Evolutionary conservation across 64 coral and sea anemone species (phyloP).

Genomic region (Stichodactyla mertensii): DNA sequence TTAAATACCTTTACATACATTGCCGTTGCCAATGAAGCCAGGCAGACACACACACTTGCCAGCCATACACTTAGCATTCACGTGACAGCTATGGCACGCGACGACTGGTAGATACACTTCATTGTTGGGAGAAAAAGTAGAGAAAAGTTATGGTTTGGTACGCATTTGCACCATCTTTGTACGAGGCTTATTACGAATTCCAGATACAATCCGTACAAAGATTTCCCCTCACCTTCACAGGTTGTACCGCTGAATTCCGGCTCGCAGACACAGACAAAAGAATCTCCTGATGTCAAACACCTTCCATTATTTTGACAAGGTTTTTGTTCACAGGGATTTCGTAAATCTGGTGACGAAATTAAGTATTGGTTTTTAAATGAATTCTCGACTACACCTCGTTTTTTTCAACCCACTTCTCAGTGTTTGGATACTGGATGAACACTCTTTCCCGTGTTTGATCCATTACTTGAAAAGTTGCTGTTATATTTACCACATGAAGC

Average conservation of each 20-base stretch:
- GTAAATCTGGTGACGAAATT: slow-evolving; percentile 15
- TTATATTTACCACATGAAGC: no score
- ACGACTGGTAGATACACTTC: slow-evolving; percentile 19
- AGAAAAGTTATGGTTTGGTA: no score
- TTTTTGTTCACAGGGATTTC: slow-evolving; percentile 47
- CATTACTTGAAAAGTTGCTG: no score
- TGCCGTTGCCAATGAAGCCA: slow-evolving; percentile 77
- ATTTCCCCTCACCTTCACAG: slow-evolving; percentile 72
- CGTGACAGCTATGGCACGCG: slow-evolving; percentile 43
- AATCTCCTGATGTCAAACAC: slow-evolving; percentile 44
- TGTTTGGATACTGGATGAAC: no score
- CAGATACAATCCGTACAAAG: background rate
- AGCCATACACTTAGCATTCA: slow-evolving; percentile 43
- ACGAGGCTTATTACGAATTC: no score
- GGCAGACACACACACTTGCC: slow-evolving; percentile 55
- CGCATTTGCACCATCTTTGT: no score
- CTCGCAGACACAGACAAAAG: slow-evolving; percentile 70
- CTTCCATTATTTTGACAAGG: slow-evolving; percentile 85
- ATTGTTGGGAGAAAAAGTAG: background rate
- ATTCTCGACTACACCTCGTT: no score
- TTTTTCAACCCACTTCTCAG: no score
- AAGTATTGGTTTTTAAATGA: no score
- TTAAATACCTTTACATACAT: slow-evolving; percentile 70
- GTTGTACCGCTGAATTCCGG: slow-evolving; percentile 56
- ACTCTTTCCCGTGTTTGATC: no score